Evolutionary conservation across 2,113 vertebrate genomes (phyloP), one percentile per base, ranked within the genome.

Genomic region (Eulemur rufifrons): DNA sequence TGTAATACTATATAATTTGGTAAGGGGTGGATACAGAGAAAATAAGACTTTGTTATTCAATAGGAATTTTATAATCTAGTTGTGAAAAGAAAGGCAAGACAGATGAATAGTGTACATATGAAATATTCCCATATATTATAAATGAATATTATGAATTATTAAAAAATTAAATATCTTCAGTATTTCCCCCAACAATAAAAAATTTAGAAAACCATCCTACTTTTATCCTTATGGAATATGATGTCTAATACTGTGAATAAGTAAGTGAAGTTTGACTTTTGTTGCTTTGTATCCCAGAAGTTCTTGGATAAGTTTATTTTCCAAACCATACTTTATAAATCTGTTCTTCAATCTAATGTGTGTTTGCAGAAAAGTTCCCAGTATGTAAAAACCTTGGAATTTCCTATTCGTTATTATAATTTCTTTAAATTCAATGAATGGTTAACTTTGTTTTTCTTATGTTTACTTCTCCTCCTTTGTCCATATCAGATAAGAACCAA

Each of bases 371-470:
- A 68, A 77, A 81, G 14, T 93, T 89, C 89, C 74, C 69, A 88
- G 20, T 54, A 50, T 93, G 8, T 15, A 73, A 96, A 61, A 59
- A 54, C 34, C 39, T 32, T 94, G n/a, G 77, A 94, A 96, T 73
- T 6, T 81, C 8, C 39, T 76, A 23, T 74, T 66, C 91, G 7
- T 74, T 96, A 69, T 97, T 85, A 42, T 83, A 90, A 92, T 86
- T 83, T 77, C 54, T 91, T 96, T 87, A 89, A 76, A 32, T 25
- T 23, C 63, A 86, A 56, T 39, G n/a, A 90, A 81, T 50, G 20
- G 34, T 81, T 94, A 80, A 45, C 21, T 89, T 96, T 94, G 5
- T 85, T 91, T 94, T 96, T 86, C 64, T 83, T 63, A 39, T 47
- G 23, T 42, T 80, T 69, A 42, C 23, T 78, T 73, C 39, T 74